These are phyloP conservation scores for Itoplectis maculator DNA, from an alignment of 2,888 invertebrate species.

Conservation along the genomic window DNA sequence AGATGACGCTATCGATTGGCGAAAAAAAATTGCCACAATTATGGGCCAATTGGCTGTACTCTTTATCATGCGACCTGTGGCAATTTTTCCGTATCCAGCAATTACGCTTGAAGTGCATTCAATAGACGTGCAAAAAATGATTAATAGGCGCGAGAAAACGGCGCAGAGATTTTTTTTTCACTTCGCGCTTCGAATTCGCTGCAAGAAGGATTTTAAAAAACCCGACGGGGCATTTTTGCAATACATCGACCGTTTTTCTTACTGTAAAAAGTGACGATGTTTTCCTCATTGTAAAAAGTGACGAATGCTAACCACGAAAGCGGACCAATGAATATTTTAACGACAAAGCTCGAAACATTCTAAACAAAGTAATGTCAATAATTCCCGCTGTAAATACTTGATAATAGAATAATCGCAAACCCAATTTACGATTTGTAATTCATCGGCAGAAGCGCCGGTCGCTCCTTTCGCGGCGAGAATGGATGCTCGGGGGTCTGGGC, in stretches of 20 bases:
- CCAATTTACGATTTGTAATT: conserved; percentile 16
- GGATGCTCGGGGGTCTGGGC: neutral
- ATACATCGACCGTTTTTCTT: conserved; percentile 11
- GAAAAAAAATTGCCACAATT: too few species aligned
- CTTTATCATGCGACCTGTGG: neutral
- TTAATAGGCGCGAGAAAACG: neutral
- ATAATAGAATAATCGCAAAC: conserved; percentile 23
- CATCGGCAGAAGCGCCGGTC: neutral
- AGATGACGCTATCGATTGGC: neutral
- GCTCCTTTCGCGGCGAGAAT: neutral
- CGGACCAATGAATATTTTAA: conserved; percentile 64
- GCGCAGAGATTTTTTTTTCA: neutral
- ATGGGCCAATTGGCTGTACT: neutral
- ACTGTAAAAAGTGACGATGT: conserved; percentile 9
- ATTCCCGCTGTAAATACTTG: conserved; percentile 18
- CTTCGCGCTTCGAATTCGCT: neutral
- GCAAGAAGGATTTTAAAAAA: neutral
- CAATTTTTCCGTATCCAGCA: neutral
- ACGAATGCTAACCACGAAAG: conserved; percentile 10
- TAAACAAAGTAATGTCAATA: conserved; percentile 23
- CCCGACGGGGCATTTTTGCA: conserved; percentile 20
- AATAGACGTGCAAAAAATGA: neutral
- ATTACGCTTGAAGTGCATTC: conserved; percentile 1
- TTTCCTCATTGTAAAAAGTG: conserved; percentile 14
- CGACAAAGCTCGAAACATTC: conserved; percentile 59